These are phyloP conservation scores for Thereuonema tuberculata DNA, from an alignment of 1,140 invertebrate species.

Conservation along the genomic window DNA sequence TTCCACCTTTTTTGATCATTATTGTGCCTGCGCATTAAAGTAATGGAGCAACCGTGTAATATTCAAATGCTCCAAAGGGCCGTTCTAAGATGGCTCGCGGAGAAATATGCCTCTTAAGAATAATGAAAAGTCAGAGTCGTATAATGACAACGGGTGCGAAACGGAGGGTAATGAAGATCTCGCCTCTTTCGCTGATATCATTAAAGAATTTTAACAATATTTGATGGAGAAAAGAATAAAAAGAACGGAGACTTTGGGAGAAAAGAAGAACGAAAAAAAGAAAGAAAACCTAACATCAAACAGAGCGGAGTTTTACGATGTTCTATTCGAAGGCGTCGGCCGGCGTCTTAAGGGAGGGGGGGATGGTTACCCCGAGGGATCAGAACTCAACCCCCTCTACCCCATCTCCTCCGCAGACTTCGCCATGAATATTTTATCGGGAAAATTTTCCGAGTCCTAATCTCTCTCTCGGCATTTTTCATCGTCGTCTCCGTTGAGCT, in stretches of 20 bases:
- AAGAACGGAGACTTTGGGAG: not conserved
- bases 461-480: conserved; percentile 6
- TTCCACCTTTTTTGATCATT: conserved; percentile 8
- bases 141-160: conserved; percentile 5
- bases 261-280: no score
- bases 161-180: not conserved
- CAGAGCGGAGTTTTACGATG: conserved; percentile 5
- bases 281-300: no score
- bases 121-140: conserved; percentile 9
- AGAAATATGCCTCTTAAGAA: conserved; percentile 7
- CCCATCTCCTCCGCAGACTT: no score
- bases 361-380: no score
- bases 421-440: conserved; percentile 10
- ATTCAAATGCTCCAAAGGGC: conserved; percentile 2
- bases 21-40: not conserved
- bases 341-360: no score
- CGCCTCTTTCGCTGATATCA: not conserved
- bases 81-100: not conserved
- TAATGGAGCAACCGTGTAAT: conserved; percentile 6
- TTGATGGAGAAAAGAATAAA: conserved; percentile 4
- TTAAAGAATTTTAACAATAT: conserved; percentile 12
- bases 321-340: not conserved
- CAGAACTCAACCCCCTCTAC: no score
- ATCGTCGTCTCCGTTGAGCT: no score
- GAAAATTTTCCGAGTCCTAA: conserved; percentile 7